Base-by-base conservation (phyloP, 2,797 vertebrate species). In the Lacerta bilineata region DNA sequence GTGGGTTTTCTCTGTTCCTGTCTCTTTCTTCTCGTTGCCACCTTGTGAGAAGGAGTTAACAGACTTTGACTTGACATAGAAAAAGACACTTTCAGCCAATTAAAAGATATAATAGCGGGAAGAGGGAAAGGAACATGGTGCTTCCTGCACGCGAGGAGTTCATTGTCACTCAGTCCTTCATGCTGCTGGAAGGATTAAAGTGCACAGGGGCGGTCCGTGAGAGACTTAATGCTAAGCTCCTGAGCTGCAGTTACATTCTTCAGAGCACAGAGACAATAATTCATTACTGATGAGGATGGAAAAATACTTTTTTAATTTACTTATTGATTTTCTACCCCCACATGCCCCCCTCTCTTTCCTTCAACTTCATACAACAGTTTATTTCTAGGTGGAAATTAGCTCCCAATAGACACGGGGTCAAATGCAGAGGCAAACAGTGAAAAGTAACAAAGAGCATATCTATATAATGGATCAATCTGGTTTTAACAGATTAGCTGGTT, bases 51-150 rank as follows among this genome's bases (percentile, higher is more conserved):
- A 61, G 75, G 86, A 69, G 87, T 90, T 86, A 92, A 87, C 89
- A 91, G 92, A 90, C 91, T 66, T 93, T 93, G 93, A 92, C 94
- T 91, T 93, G 93, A 94, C 92, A 95, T 82, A 92, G 93, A 86
- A 88, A 90, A 94, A 80, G 90, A 87, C 83, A 83, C 92, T 92
- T 91, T 79, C 84, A 91, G 87, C 90, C 93, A 94, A 94, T 96
- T 96, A 95, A 95, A 85, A 94, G 92, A 92, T 93, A 94, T 92
- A 90, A 84, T 88, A 92, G 88, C 91, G 83, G 84, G 9, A 90
- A 90, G 91, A 89, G 72, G 86, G 83, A 85, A 87, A 87, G 90
- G 41, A 93, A 83, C 0, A 1, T 0, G 0, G 75, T 0, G 0
- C 55, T 88, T 90, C 88, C 85, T 80, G 61, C 78, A 92, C 82